These are phyloP conservation scores for Drosophila nr. fundita DNA, from an alignment of 2,888 invertebrate species.

Conservation along the genomic window DNA sequence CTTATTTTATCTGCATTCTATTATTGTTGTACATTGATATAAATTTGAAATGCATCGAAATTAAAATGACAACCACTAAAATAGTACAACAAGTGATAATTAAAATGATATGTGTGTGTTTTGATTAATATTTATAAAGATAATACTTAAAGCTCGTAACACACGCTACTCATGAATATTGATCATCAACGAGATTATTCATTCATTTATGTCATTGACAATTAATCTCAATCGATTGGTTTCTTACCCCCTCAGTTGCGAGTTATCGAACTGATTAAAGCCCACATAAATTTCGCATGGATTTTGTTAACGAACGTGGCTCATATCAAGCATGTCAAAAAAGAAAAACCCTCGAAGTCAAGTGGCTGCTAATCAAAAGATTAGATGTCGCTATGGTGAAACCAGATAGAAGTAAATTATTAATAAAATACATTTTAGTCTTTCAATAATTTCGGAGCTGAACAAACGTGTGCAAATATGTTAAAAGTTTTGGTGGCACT, in stretches of 20 bases:
- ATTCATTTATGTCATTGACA: background rate
- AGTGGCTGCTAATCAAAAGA: constrained; percentile 42
- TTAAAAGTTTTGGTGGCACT: constrained; percentile 28
- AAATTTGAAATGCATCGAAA: background rate
- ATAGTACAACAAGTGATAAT: background rate
- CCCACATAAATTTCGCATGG: constrained; percentile 39
- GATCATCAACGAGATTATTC: background rate
- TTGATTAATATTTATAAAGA: background rate
- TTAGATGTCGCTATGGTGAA: constrained; percentile 44
- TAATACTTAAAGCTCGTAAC: background rate
- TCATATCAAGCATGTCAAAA: constrained; percentile 34
- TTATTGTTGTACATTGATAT: background rate
- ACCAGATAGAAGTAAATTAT: background rate
- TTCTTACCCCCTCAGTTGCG: background rate
- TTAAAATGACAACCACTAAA: background rate
- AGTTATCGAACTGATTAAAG: constrained; percentile 22
- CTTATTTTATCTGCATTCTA: background rate
- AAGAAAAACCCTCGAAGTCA: background rate
- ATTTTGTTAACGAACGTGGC: constrained; percentile 25
- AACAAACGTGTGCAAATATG: constrained; percentile 38
- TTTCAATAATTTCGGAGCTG: background rate
- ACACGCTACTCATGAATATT: background rate
- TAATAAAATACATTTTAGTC: constrained; percentile 37
- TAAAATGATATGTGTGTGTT: background rate
- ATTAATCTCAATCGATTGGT: background rate